These are phyloP conservation scores for Salticus scenicus DNA, from an alignment of 2,888 invertebrate species.

Conservation along the genomic window DNA sequence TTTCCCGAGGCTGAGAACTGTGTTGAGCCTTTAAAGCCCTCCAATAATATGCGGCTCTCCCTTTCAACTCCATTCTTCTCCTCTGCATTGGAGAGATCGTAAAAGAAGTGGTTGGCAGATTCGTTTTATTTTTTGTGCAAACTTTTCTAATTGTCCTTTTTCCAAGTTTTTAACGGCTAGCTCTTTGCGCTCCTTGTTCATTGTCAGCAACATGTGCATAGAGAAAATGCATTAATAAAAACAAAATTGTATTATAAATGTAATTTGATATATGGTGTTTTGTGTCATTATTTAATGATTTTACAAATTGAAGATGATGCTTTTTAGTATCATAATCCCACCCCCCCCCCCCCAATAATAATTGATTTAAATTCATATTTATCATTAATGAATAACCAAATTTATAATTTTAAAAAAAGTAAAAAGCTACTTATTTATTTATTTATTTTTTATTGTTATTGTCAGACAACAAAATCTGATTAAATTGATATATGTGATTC, in stretches of 20 bases:
- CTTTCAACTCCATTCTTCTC: conserved; percentile 68
- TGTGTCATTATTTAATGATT: too few relatives aligned
- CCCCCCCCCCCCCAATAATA: too few relatives aligned
- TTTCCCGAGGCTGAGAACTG: conserved; percentile 81
- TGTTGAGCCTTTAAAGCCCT: conserved; percentile 71
- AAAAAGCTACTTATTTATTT: too few relatives aligned
- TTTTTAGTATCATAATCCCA: too few relatives aligned
- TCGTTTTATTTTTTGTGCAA: conserved; percentile 33
- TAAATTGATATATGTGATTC: too few relatives aligned
- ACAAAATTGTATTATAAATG: conserved; percentile 64
- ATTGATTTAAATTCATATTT: too few relatives aligned
- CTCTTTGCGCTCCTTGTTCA: conserved; percentile 52
- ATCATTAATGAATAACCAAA: too few relatives aligned
- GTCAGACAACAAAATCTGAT: too few relatives aligned
- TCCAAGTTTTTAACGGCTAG: conserved; percentile 49
- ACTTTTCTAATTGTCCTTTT: conserved; percentile 46
- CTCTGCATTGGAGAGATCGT: conserved; percentile 64
- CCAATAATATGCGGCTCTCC: conserved; percentile 71
- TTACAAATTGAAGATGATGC: too few relatives aligned
- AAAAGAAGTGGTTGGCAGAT: conserved; percentile 27
- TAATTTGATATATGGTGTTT: conserved; percentile 18
- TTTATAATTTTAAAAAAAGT: too few relatives aligned
- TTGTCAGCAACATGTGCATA: conserved; percentile 57
- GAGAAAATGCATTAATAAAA: conserved; percentile 42
- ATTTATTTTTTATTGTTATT: too few relatives aligned